Evolutionary conservation across 2,797 vertebrate genomes (phyloP).

Genomic region (Ceyx erithaca): DNA sequence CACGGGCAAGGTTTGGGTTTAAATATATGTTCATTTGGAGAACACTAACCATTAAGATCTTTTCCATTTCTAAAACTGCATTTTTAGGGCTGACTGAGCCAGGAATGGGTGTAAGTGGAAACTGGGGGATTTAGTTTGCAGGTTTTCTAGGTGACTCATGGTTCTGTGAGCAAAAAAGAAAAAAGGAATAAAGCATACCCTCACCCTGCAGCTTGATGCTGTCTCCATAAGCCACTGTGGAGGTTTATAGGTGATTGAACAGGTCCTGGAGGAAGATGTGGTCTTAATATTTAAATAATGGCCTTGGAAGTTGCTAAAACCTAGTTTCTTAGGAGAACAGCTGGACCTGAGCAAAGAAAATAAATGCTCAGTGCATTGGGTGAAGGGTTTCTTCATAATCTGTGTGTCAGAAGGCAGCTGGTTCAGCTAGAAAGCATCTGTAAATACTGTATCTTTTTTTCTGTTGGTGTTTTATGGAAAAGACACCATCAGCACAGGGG

Average conservation of each 20-base stretch:
- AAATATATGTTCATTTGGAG: neutral
- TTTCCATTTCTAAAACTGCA: neutral
- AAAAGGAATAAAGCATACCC: neutral
- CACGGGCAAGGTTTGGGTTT: neutral
- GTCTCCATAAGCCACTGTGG: neutral
- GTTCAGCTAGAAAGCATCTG: neutral
- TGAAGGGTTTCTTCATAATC: neutral
- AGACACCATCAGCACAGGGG: neutral
- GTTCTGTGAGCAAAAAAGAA: neutral
- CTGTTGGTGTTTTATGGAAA: neutral
- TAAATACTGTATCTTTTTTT: neutral
- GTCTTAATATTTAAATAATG: constrained; percentile 1
- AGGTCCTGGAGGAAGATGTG: neutral
- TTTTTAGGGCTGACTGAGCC: constrained; percentile 16
- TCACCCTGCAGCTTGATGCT: neutral
- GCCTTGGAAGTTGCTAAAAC: neutral
- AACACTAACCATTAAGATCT: neutral
- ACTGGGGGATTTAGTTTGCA: neutral
- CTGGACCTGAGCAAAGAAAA: neutral
- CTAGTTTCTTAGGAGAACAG: neutral
- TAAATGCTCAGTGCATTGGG: neutral
- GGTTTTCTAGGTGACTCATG: constrained; percentile 3
- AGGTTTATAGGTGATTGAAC: neutral
- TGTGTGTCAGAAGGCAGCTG: neutral
- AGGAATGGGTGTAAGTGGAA: constrained; percentile 7